Base-by-base conservation (phyloP, 1,140 invertebrate species). In the Phymorhynchus buccinoides region DNA sequence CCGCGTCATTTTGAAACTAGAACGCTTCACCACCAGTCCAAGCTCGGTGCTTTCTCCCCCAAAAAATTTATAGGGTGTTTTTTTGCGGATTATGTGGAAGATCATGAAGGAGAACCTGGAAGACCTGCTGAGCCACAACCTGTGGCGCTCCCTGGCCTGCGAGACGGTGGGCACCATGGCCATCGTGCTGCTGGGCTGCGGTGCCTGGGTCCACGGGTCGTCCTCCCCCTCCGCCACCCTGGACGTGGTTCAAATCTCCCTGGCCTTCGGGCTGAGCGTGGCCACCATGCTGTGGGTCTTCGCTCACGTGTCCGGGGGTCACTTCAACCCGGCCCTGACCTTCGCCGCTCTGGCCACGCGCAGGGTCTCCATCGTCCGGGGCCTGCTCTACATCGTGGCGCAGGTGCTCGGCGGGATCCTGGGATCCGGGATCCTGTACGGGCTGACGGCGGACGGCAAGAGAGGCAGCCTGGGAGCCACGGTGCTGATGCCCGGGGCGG, bases 191-290 rank as follows among this genome's bases (percentile, higher is more conserved):
- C 95, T 99, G 85, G 97, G 97, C 62, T 96, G 97, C 88, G 96
- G 96, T 0, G 37, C 86, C 3, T 87, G 84, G 84, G 39, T 82
- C 27, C 32, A 93, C 92, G 80, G 83, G 81, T 48, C 44, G 44
- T 48, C 44, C 6, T 48, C 44, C 44, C 44, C 44, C 44, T 48
- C 44, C 44, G 52, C 52, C n/a, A 37, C 37, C 22, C 44, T 18
- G 18, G 93, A 92, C 37, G 93, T 96, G 37, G 95, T 97, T 1
- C 96, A 97, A 85, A 97, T 98, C 86, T 96, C 96, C 35, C 94
- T 99, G 71, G 95, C 96, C 84, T 98, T 98, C 93, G 97, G 97
- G 81, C 94, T 99, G n/a, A 95, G 96, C n/a, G 97, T 98, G 81
- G 97, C 96, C 39, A 96, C 96, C 30, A 89, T 92, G 85, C 91